Conservation (phyloP, 1,140 invertebrate genomes). For the Lepidostoma basale region DNA sequence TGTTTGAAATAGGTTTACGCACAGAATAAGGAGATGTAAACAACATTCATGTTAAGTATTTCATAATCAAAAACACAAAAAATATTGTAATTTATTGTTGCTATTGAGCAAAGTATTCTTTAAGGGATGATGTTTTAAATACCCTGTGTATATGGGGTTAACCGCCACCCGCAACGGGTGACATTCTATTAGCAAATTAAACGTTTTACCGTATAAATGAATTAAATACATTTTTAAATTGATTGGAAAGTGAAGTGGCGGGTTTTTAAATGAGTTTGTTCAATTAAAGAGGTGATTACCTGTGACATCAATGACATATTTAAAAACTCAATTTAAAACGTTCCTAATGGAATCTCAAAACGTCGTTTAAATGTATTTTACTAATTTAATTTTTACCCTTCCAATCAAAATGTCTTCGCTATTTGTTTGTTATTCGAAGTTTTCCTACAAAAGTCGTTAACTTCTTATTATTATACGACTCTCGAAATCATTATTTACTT, state of each 20-base stretch:
- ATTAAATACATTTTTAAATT: constrained; percentile 36
- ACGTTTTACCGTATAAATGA: constrained; percentile 30
- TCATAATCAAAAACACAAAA: too few species aligned
- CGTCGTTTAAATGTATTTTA: too few species aligned
- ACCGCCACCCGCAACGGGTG: not conserved
- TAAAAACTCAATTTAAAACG: not conserved
- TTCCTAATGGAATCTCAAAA: constrained; percentile 3
- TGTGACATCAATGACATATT: not conserved
- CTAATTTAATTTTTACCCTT: too few species aligned
- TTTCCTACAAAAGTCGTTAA: too few species aligned
- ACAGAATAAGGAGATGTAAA: too few species aligned
- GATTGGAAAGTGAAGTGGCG: constrained; percentile 26
- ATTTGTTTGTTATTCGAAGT: too few species aligned
- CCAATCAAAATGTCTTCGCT: too few species aligned
- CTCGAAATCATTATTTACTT: too few species aligned
- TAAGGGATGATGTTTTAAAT: too few species aligned
- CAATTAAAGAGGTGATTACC: constrained; percentile 18
- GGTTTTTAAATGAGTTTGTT: constrained; percentile 36
- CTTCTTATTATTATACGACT: too few species aligned
- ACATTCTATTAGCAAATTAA: constrained; percentile 41
- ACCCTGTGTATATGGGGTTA: not conserved
- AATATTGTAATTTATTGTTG: too few species aligned
- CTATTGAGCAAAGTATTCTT: not conserved
- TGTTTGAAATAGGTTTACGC: too few species aligned
- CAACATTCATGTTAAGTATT: not conserved